These are phyloP conservation scores for Sebastes ruberrimus DNA, from an alignment of 2,797 vertebrate genomes.

Conservation along the genomic window DNA sequence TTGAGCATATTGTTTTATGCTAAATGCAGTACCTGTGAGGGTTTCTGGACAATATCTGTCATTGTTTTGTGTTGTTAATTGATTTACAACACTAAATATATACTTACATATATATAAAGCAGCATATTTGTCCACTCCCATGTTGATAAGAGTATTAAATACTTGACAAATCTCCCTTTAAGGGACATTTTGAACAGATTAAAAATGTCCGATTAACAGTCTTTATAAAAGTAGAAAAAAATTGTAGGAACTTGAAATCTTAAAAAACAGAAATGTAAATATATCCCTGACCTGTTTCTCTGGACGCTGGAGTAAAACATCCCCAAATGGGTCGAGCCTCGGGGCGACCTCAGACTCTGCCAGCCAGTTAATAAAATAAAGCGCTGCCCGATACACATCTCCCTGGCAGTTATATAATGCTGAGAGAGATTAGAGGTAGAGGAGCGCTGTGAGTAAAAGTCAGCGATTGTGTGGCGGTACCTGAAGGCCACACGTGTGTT, in stretches of 20 bases:
- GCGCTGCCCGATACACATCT: background rate
- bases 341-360: background rate
- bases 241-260: background rate
- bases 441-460: background rate
- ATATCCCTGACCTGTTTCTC: background rate
- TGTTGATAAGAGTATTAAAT: no score
- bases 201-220: no score
- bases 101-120: no score
- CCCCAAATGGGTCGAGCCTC: background rate
- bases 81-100: no score
- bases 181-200: no score
- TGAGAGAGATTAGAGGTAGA: slow-evolving; percentile 26
- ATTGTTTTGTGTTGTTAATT: no score
- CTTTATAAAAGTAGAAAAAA: no score
- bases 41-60: no score
- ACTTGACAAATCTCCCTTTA: no score
- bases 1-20: no score
- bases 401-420: slow-evolving; percentile 19
- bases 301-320: background rate
- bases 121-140: no score
- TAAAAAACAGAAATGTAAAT: background rate
- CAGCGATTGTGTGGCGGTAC: background rate
- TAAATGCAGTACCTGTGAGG: no score
- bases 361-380: slow-evolving; percentile 27
- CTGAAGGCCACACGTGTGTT: slow-evolving; percentile 7